Evolutionary conservation across 2,888 invertebrate species (phyloP).

Genomic region (Oeneis ivallda): DNA sequence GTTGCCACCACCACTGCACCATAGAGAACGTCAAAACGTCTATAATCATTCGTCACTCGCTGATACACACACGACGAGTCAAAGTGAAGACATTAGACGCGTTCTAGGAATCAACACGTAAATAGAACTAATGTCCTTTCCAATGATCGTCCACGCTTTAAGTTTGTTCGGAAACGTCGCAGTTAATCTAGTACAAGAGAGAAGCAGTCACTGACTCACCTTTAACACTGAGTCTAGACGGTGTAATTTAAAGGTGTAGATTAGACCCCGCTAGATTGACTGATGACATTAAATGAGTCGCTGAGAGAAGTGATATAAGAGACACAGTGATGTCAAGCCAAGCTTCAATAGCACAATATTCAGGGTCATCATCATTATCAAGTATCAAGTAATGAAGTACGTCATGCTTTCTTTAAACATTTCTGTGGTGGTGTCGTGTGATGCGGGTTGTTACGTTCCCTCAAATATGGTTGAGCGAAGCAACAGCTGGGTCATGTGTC

Average conservation of each 20-base stretch:
- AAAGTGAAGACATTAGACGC: conserved; percentile 26
- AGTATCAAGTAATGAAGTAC: too few species aligned
- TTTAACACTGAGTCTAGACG: neutral
- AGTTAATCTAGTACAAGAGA: neutral
- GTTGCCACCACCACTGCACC: neutral
- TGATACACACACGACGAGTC: neutral
- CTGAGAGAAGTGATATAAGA: too few species aligned
- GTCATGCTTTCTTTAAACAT: too few species aligned
- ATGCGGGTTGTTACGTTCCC: too few species aligned
- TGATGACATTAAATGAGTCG: too few species aligned
- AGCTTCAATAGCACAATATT: neutral
- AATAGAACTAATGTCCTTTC: conserved; percentile 31
- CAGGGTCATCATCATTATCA: too few species aligned
- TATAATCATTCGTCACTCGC: neutral
- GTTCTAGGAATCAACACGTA: conserved; percentile 33
- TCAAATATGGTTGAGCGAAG: too few species aligned
- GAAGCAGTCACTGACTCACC: neutral
- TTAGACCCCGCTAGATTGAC: too few species aligned
- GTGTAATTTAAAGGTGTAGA: neutral
- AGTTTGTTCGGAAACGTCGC: conserved; percentile 51
- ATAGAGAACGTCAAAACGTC: neutral
- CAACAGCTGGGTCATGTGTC: too few species aligned
- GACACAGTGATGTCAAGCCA: too few species aligned
- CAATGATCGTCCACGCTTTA: conserved; percentile 16
- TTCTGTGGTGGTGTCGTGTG: too few species aligned